phyloP scores from a whole-genome alignment of 2,113 vertebrate genomes.

The Nipponia nippon region DNA sequence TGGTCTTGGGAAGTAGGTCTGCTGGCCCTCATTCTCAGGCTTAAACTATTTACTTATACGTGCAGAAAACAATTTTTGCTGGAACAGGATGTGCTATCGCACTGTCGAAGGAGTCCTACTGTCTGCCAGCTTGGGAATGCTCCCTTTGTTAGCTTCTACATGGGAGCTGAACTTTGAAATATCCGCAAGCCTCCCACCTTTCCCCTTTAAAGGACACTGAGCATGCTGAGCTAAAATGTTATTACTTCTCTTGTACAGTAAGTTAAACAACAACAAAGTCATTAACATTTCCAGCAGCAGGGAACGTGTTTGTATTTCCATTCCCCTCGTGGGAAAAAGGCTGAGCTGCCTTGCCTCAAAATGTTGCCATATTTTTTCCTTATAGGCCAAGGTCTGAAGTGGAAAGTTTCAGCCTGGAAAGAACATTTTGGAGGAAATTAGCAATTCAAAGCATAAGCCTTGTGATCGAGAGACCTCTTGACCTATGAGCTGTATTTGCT shows the following conservation, averaged over 20 bases:
- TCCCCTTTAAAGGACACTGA: constrained; percentile 6
- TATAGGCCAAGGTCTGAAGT: background rate
- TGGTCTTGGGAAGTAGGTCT: constrained; percentile 1
- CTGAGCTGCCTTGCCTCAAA: background rate
- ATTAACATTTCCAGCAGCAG: constrained; percentile 26
- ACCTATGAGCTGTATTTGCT: background rate
- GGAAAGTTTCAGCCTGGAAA: background rate
- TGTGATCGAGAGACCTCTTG: background rate
- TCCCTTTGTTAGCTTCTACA: background rate
- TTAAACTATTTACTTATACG: background rate
- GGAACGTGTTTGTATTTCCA: constrained; percentile 15
- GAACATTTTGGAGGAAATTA: background rate
- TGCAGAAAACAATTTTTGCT: background rate
- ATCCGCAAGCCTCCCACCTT: constrained; percentile 46
- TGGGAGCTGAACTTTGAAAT: constrained; percentile 41
- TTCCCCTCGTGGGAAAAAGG: background rate
- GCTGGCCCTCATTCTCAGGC: background rate
- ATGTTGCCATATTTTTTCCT: background rate
- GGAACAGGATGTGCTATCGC: background rate
- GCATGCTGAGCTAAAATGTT: constrained; percentile 26
- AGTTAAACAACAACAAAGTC: constrained; percentile 12
- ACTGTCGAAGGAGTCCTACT: background rate
- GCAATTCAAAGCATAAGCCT: background rate
- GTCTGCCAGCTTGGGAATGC: constrained; percentile 22
- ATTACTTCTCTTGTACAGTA: background rate